Evolutionary conservation across 2,113 vertebrate species (phyloP), one percentile per base, ranked within the genome.

Genomic region (Alethe diademata): DNA sequence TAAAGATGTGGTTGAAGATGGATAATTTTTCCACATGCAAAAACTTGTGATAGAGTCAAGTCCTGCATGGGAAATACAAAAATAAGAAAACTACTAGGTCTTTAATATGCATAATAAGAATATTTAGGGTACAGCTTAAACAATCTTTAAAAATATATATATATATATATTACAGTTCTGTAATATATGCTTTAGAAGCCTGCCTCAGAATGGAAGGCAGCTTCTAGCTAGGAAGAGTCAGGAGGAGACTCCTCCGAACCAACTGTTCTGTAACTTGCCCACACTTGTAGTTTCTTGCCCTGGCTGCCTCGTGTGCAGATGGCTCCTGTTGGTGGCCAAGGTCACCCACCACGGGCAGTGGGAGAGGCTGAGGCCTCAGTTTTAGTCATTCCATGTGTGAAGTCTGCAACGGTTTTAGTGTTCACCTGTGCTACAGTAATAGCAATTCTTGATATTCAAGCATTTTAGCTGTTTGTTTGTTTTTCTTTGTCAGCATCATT

Each of bases 401-500:
- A 88, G 83, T 96, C 93, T 95, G 88, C 94, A 96, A 92, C 69
- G 90, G 96, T 97, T 93, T 96, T 97, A 92, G 94, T 95, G 94
- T 97, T 97, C 96, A 93, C 88, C 88, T 96, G 90, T 97, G 96
- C 96, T 91, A 92, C 97, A 89, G 93, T 94, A 93, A 96, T 96
- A 93, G 86, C 81, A 91, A 95, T 98, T 98, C 98, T 98, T 98
- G 97, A 98, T 98, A 98, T 98, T 98, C 97, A 98, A 98, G 97
- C 96, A 98, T 98, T 97, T 95, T 97, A 97, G 96, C 96, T 95
- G 86, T 97, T 83, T 90, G 87, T 96, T 95, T 95, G 93, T 93
- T 97, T 95, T 97, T 88, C 81, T 93, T 96, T 93, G 91, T 96
- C 90, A 60, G 91, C 95, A 97, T 97, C 97, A 92, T 97, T 97